phyloP scores from a whole-genome alignment of 1,140 invertebrate species.

The Heliconius nattereri region DNA sequence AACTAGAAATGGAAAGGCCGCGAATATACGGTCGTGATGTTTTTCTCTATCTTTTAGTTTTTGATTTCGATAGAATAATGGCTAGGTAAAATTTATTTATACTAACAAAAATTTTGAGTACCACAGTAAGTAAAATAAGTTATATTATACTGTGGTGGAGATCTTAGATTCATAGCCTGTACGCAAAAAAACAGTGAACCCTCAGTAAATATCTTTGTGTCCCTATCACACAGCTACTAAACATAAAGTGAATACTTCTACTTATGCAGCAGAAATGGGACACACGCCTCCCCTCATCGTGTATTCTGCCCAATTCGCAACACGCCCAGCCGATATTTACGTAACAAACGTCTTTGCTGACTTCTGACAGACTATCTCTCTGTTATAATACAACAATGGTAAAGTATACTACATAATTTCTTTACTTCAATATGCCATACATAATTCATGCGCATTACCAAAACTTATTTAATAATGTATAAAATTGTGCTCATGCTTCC shows the following conservation, averaged over 20 bases:
- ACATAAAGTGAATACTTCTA: slow-evolving; percentile 63
- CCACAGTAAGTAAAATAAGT: neutral
- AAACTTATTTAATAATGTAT: neutral
- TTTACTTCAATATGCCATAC: slow-evolving; percentile 24
- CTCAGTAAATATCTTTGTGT: slow-evolving; percentile 34
- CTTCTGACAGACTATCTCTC: slow-evolving; percentile 58
- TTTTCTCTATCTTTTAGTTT: slow-evolving; percentile 36
- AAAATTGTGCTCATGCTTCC: neutral
- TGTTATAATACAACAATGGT: neutral
- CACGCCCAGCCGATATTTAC: slow-evolving; percentile 77
- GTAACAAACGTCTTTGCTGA: slow-evolving; percentile 74
- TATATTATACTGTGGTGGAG: neutral
- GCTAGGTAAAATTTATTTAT: neutral
- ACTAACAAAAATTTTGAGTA: neutral
- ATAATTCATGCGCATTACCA: slow-evolving; percentile 2
- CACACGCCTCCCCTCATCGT: slow-evolving; percentile 71
- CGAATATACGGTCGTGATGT: slow-evolving; percentile 72
- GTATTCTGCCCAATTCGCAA: slow-evolving; percentile 78
- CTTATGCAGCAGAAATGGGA: slow-evolving; percentile 67
- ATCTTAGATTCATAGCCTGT: slow-evolving; percentile 17
- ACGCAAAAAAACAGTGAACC: slow-evolving; percentile 31
- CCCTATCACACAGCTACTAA: slow-evolving; percentile 44
- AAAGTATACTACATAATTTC: slow-evolving; percentile 30
- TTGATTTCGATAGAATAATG: neutral
- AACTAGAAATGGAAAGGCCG: slow-evolving; percentile 77